Evolutionary conservation across 1,140 invertebrate genomes (phyloP).

Genomic region (Psilanteris sp.): DNA sequence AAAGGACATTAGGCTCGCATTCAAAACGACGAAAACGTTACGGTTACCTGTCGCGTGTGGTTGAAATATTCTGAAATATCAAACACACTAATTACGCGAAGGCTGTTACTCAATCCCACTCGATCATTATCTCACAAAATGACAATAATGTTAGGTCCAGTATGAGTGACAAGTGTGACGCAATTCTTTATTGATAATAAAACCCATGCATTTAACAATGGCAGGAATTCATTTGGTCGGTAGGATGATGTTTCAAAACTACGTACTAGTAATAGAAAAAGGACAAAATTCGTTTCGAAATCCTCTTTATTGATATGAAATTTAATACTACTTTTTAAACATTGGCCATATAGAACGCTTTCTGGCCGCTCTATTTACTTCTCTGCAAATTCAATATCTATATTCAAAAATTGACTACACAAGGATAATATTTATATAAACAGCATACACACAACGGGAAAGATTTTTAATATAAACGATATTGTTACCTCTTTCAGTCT

Average conservation of each 20-base stretch:
- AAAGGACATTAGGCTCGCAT: slow-evolving; percentile 39
- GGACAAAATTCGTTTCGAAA: slow-evolving; percentile 38
- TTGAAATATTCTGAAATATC: slow-evolving; percentile 61
- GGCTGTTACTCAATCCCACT: slow-evolving; percentile 69
- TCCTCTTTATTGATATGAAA: slow-evolving; percentile 29
- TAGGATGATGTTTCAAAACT: slow-evolving; percentile 44
- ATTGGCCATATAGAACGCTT: no score
- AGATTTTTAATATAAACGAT: no score
- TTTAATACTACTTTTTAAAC: no score
- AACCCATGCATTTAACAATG: slow-evolving; percentile 50
- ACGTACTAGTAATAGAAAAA: slow-evolving; percentile 1
- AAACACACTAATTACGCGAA: slow-evolving; percentile 76
- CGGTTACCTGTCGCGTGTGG: slow-evolving; percentile 12
- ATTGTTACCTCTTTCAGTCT: no score
- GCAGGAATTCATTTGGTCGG: slow-evolving; percentile 29
- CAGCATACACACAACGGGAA: no score
- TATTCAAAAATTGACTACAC: no score
- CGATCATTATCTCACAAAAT: slow-evolving; percentile 65
- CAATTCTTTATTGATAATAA: slow-evolving; percentile 69
- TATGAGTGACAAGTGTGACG: slow-evolving; percentile 70
- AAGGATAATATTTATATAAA: no score
- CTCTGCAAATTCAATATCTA: no score
- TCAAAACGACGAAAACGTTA: slow-evolving; percentile 44
- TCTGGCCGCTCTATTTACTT: no score
- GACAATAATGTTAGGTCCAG: slow-evolving; percentile 62